These are phyloP conservation scores for Phocoena sinus DNA, from an alignment of 2,113 vertebrate genomes.

Conservation along the genomic window DNA sequence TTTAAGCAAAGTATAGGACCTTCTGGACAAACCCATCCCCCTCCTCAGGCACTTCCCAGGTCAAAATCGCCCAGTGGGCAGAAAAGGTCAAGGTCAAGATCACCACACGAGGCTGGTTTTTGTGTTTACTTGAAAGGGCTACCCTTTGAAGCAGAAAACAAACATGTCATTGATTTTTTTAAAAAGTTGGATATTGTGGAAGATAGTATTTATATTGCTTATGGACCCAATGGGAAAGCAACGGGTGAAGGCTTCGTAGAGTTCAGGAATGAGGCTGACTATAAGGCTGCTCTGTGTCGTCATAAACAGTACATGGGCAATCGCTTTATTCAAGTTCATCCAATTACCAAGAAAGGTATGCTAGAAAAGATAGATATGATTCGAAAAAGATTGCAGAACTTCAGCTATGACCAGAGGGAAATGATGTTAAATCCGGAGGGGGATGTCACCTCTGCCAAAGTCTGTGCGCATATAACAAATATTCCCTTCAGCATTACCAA, in stretches of 20 bases:
- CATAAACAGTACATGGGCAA: conserved; percentile 99
- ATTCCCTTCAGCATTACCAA: conserved; percentile 97
- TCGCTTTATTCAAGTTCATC: conserved; percentile 98
- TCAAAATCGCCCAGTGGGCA: conserved; percentile 85
- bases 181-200: conserved; percentile 95
- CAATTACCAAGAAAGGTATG: conserved; percentile 96
- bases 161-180: conserved; percentile 98
- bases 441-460: conserved; percentile 80
- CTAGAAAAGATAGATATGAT: conserved; percentile 96
- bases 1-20: conserved; percentile 76
- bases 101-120: conserved; percentile 93
- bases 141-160: conserved; percentile 97
- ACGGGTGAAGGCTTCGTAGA: conserved; percentile 98
- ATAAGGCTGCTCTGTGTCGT: conserved; percentile 92
- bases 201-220: conserved; percentile 97
- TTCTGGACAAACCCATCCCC: conserved; percentile 83
- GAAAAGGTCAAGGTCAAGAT: conserved; percentile 92
- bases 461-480: conserved; percentile 96
- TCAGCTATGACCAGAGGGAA: conserved; percentile 90
- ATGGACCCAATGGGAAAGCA: conserved; percentile 95
- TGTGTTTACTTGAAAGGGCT: conserved; percentile 97
- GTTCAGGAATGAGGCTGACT: conserved; percentile 93
- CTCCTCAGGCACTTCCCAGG: conserved; percentile 80
- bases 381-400: conserved; percentile 91
- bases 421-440: conserved; percentile 85